These are phyloP conservation scores for Recurvirostra avosetta DNA, from an alignment of 2,113 vertebrate species.

Conservation along the genomic window DNA sequence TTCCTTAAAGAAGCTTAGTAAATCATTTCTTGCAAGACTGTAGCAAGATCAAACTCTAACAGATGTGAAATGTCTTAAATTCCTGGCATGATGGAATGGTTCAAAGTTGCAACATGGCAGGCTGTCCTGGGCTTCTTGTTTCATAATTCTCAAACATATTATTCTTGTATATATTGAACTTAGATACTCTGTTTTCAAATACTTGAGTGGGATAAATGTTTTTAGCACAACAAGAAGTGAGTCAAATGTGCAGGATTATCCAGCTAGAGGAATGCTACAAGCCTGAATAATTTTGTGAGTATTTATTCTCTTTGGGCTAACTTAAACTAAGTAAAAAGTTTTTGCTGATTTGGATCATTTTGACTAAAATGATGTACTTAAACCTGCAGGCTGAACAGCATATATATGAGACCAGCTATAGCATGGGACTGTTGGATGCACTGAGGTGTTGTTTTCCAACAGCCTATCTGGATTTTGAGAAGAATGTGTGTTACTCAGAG, in stretches of 20 bases:
- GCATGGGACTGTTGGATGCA: fast-evolving
- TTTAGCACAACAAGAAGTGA: not conserved
- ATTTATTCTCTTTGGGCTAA: not conserved
- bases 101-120: not conserved
- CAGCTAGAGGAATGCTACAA: not conserved
- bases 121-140: not conserved
- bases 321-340: not conserved
- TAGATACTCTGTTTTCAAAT: not conserved
- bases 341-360: not conserved
- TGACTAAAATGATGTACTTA: not conserved
- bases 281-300: not conserved
- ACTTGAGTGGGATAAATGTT: not conserved
- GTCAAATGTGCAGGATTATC: not conserved
- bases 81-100: not conserved
- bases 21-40: not conserved
- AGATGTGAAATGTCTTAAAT: constrained; percentile 26
- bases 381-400: not conserved
- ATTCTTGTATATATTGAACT: not conserved
- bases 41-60: not conserved
- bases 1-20: not conserved
- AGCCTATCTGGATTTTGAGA: not conserved
- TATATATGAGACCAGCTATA: not conserved
- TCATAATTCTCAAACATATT: not conserved
- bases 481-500: not conserved
- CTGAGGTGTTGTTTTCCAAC: not conserved